These are phyloP conservation scores for Holothuria glaberrima DNA, from an alignment of 35 echinoderm and acorn worm species.

Conservation along the genomic window DNA sequence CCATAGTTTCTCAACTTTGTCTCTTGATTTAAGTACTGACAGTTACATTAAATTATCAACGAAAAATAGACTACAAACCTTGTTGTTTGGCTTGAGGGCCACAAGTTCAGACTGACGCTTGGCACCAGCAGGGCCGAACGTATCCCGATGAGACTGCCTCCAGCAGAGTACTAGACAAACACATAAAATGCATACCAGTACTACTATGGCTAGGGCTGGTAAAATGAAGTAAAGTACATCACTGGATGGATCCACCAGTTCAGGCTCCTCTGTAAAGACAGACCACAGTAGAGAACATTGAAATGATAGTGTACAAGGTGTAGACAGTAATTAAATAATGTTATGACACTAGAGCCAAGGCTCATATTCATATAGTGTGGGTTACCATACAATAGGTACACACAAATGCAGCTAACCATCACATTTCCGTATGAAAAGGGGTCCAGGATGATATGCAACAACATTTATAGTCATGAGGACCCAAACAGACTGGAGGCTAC, in stretches of 20 bases:
- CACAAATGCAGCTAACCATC: too few relatives aligned
- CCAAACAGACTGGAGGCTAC: too few relatives aligned
- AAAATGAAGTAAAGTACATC: slow-evolving; percentile 85
- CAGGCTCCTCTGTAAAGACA: slow-evolving; percentile 29
- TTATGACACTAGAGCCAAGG: too few relatives aligned
- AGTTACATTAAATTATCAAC: background rate
- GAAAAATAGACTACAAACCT: background rate
- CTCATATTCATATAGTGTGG: background rate
- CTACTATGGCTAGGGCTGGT: slow-evolving; percentile 72
- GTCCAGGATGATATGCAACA: too few relatives aligned
- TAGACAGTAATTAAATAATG: too few relatives aligned
- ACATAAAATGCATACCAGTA: slow-evolving; percentile 65
- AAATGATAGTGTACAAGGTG: too few relatives aligned
- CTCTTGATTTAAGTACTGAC: too few relatives aligned
- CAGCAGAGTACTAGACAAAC: slow-evolving; percentile 84
- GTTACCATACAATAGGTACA: background rate
- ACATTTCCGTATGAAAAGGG: too few relatives aligned
- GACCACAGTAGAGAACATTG: too few relatives aligned
- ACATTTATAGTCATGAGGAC: too few relatives aligned
- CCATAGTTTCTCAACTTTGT: too few relatives aligned
- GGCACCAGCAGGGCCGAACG: background rate
- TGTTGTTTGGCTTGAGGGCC: slow-evolving; percentile 73
- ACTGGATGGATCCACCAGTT: background rate
- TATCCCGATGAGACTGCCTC: slow-evolving; percentile 66
- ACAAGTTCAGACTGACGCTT: slow-evolving; percentile 74